Base-by-base conservation (phyloP, 2,797 vertebrate genomes). In the Corythornis leucogaster region DNA sequence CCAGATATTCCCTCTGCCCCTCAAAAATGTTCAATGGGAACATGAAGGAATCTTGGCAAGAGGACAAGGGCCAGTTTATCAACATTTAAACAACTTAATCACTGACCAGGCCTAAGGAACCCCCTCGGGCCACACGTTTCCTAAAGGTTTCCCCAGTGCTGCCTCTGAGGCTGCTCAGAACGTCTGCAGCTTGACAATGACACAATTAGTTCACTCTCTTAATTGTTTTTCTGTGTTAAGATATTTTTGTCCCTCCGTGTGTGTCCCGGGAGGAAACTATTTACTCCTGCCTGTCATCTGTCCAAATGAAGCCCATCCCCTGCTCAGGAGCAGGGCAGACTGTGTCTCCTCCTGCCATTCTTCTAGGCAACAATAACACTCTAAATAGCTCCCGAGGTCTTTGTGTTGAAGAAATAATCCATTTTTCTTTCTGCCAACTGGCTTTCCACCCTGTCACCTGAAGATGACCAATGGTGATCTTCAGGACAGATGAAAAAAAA, bases 311-410 rank as follows among this genome's bases (percentile, higher is more conserved):
- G 73, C 22, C 48, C 26, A 11, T 12, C 21, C 43, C 15, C 58
- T 55, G 28, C n/a, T 14, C 43, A 3, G 10, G 62, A 61, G 35
- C 19, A 69, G 48, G 5, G 0, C n/a, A 42, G 62, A 33, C 55
- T 43, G 30, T 33, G 38, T 58, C 93, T 89, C 89, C 55, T 78
- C 73, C 21, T 80, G 67, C 75, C 79, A 75, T 80, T 89, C 67
- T 91, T 66, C 28, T 3, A 16, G 46, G 63, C 31, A 91, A 48
- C 51, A 80, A 59, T 58, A 73, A 25, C 15, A 10, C 19, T 18
- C 3, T 0, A 38, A 94, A 62, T 42, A 92, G 43, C 58, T 75
- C 69, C 21, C 40, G 5, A 55, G 30, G 33, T 26, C 38, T 62
- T 85, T 40, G 38, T 45, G 31, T 31, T 68, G 6, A 66, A 82